Evolutionary conservation across 23 tunicate genomes (phyloP).

Genomic region (Aplidium turbinatum): DNA sequence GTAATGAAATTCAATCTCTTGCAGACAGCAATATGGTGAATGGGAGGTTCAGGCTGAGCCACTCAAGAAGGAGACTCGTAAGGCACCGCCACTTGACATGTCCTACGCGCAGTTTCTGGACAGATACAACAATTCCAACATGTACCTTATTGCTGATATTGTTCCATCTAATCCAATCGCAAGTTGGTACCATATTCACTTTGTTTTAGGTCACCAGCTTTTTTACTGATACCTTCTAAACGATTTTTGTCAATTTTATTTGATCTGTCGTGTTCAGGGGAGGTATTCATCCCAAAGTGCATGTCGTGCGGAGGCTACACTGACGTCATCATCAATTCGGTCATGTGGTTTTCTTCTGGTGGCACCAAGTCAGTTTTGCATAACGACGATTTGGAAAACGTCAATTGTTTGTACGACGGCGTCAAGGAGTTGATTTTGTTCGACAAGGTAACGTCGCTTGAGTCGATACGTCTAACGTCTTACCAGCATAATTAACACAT

Average conservation of each 20-base stretch:
- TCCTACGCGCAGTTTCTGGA: slow-evolving; percentile 27
- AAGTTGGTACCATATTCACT: no score
- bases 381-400: slow-evolving; percentile 39
- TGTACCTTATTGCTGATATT: slow-evolving; percentile 38
- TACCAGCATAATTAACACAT: no score
- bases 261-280: slow-evolving; percentile 12
- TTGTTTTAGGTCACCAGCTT: not conserved
- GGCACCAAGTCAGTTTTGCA: slow-evolving; percentile 56
- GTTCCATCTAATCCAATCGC: slow-evolving; percentile 24
- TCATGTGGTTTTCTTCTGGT: slow-evolving; percentile 56
- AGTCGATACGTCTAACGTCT: no score
- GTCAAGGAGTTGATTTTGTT: slow-evolving; percentile 39
- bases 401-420: slow-evolving; percentile 59
- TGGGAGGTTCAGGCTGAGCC: slow-evolving; percentile 34
- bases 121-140: slow-evolving; percentile 32
- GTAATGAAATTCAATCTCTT: not conserved
- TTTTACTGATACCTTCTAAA: not conserved
- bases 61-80: slow-evolving; percentile 49
- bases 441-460: slow-evolving; percentile 40
- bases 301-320: slow-evolving; percentile 48
- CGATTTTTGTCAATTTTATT: not conserved
- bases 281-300: slow-evolving; percentile 31
- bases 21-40: slow-evolving; percentile 31
- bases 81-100: not conserved
- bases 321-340: slow-evolving; percentile 4